A percentile compares a stretch with the other conserved stretches of the same genome.
Conservation (phyloP, 2,113 vertebrate genomes). For the Actenoides lindsayi region DNA sequence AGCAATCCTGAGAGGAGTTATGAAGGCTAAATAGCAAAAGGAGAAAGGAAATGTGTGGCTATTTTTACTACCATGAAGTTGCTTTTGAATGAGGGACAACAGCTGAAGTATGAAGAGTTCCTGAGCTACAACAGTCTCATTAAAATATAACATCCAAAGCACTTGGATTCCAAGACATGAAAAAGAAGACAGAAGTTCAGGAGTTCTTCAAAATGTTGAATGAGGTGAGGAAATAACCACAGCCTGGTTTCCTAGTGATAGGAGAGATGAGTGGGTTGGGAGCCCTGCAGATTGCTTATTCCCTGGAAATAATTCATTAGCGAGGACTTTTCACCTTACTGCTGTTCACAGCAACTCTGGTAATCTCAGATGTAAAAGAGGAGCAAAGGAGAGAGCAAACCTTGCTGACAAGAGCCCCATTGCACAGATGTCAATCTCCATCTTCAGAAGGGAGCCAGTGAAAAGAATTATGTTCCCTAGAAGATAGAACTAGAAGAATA, state of each 20-base stretch:
- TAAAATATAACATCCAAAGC: constrained; percentile 24
- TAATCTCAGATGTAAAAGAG: neutral
- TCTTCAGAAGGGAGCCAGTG: neutral
- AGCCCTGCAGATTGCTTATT: neutral
- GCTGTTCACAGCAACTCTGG: neutral
- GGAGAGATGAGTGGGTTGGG: neutral
- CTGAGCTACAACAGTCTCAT: neutral
- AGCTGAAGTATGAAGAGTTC: neutral
- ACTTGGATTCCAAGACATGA: neutral
- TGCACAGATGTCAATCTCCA: neutral
- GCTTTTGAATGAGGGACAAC: neutral
- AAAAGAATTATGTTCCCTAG: neutral
- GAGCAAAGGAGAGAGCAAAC: neutral
- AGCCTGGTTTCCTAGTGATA: neutral
- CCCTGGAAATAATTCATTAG: constrained; percentile 22
- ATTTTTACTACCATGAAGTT: neutral
- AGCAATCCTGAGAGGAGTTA: neutral
- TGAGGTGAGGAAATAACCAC: neutral
- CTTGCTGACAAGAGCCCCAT: neutral
- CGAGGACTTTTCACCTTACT: constrained; percentile 1
- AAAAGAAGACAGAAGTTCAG: neutral
- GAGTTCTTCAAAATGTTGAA: neutral
- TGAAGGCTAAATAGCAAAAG: neutral
- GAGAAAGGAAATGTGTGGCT: neutral
- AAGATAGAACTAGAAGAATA: neutral